Evolutionary conservation across 2,888 invertebrate genomes (phyloP).

Genomic region (Rhaphigaster nebulosa): DNA sequence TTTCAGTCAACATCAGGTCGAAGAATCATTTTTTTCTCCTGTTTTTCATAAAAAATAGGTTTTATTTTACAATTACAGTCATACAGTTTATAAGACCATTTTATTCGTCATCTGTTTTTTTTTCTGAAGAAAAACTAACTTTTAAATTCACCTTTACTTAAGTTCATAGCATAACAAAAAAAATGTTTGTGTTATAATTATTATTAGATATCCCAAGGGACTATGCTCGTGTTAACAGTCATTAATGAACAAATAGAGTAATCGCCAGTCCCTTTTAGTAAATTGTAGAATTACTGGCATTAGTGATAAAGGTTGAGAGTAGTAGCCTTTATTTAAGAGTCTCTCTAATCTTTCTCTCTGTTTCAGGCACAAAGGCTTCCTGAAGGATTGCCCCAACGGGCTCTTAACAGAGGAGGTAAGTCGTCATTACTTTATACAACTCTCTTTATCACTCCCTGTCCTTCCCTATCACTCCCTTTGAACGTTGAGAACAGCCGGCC

Average conservation of each 20-base stretch:
- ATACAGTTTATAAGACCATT: too few species aligned
- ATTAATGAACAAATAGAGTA: neutral
- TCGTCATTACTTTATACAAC: conserved; percentile 61
- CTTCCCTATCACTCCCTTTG: neutral
- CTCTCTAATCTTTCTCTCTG: conserved; percentile 65
- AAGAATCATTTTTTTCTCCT: too few species aligned
- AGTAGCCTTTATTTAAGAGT: conserved; percentile 10
- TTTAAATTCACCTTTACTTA: too few species aligned
- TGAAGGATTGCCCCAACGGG: conserved; percentile 96
- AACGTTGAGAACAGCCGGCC: neutral
- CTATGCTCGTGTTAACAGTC: neutral
- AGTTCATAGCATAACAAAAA: too few species aligned
- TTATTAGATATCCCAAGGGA: too few species aligned
- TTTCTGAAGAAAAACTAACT: too few species aligned
- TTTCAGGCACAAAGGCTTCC: conserved; percentile 95
- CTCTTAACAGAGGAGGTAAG: conserved; percentile 93
- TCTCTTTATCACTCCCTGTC: conserved; percentile 51
- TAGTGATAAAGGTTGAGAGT: neutral
- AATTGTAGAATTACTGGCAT: conserved; percentile 48
- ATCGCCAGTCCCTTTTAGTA: neutral
- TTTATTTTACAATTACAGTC: too few species aligned
- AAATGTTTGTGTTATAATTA: too few species aligned
- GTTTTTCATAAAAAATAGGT: too few species aligned
- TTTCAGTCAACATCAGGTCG: too few species aligned
- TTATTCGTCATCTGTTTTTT: too few species aligned